Conservation (phyloP, 2,113 vertebrate species). For the Aphyosemion australe region DNA sequence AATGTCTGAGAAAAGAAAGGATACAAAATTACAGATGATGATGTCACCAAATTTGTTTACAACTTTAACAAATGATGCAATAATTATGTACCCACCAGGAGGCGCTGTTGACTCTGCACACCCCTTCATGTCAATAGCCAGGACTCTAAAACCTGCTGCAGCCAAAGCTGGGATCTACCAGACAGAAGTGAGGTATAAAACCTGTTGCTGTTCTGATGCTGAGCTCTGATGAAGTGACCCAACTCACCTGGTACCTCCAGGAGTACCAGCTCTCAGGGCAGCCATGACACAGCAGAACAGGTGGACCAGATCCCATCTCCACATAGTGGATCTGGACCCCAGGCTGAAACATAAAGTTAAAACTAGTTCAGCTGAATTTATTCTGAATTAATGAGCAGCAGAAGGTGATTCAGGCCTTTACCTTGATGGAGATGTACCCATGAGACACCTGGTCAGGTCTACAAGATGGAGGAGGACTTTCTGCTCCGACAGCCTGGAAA, state of each 20-base stretch:
- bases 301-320: conserved; percentile 82
- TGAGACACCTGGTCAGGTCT: conserved; percentile 73
- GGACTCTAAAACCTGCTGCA: conserved; percentile 84
- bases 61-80: no score
- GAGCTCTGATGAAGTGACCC: neutral
- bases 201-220: no score
- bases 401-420: conserved; percentile 37
- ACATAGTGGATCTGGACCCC: conserved; percentile 81
- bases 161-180: conserved; percentile 85
- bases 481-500: conserved; percentile 61
- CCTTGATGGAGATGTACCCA: conserved; percentile 83
- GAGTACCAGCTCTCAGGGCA: conserved; percentile 91
- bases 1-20: conserved; percentile 50
- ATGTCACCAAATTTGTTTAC: no score
- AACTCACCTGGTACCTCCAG: conserved; percentile 88
- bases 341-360: conserved; percentile 56
- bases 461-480: conserved; percentile 41
- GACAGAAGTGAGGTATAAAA: neutral
- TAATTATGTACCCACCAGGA: conserved; percentile 18
- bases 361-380: neutral
- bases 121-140: conserved; percentile 78
- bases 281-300: conserved; percentile 82
- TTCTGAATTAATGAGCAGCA: neutral
- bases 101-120: conserved; percentile 79
- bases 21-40: neutral